Percentiles rank a stretch among this genome's conserved stretches.
phyloP scores from a whole-genome alignment of 2,888 invertebrate species.

The Euzophera pinguis region DNA sequence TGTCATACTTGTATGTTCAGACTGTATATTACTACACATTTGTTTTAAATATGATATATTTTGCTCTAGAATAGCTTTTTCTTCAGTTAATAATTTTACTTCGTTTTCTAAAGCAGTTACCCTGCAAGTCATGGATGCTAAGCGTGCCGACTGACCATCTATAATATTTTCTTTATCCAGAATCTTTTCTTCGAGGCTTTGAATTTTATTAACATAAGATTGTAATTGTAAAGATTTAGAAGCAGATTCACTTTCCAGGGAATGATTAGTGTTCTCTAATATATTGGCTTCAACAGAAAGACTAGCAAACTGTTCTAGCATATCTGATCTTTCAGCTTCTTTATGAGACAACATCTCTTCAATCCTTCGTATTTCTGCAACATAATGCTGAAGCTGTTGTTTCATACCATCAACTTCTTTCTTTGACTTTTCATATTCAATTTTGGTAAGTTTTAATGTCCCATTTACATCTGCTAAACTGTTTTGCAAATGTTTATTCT shows the following conservation, averaged over 20 bases:
- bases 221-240: slow-evolving; percentile 82
- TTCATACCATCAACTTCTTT: slow-evolving; percentile 87
- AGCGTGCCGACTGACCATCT: slow-evolving; percentile 55
- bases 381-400: slow-evolving; percentile 89
- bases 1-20: slow-evolving; percentile 40
- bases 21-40: slow-evolving; percentile 64
- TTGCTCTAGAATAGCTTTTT: slow-evolving; percentile 63
- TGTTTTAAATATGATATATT: slow-evolving; percentile 64
- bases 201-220: slow-evolving; percentile 67
- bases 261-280: slow-evolving; percentile 89
- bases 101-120: slow-evolving; percentile 64
- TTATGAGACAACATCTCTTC: slow-evolving; percentile 87
- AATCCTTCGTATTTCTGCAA: slow-evolving; percentile 88
- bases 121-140: slow-evolving; percentile 61
- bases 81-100: slow-evolving; percentile 64
- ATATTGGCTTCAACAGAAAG: slow-evolving; percentile 88
- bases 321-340: slow-evolving; percentile 89
- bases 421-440: slow-evolving; percentile 84
- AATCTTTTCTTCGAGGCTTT: slow-evolving; percentile 83
- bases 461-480: slow-evolving; percentile 83
- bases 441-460: slow-evolving; percentile 81
- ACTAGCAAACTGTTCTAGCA: slow-evolving; percentile 89
- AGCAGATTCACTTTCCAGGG: slow-evolving; percentile 87
- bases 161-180: slow-evolving; percentile 64
- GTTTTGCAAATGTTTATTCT: slow-evolving; percentile 87